Percentiles rank a stretch among this genome's conserved stretches.
phyloP scores from a whole-genome alignment of 2,797 vertebrate genomes.

The Eptatretus atami region DNA sequence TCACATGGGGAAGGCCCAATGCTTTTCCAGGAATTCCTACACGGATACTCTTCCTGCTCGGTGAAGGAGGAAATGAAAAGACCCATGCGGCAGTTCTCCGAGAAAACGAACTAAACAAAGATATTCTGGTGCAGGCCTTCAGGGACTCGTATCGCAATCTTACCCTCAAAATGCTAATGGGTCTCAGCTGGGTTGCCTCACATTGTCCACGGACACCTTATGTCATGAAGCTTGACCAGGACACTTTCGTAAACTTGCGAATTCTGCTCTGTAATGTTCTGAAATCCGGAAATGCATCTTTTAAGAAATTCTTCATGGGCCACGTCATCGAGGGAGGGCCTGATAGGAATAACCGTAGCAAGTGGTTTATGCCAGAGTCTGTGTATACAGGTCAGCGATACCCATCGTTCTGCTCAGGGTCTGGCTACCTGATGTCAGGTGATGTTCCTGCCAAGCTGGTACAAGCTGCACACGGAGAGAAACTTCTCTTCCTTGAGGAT shows the following conservation, averaged over 20 bases:
- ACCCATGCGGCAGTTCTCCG: too few species aligned
- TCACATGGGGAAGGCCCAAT: too few species aligned
- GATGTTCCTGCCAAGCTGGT: constrained; percentile 61
- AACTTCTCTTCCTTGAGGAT: constrained; percentile 54
- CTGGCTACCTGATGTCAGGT: constrained; percentile 79
- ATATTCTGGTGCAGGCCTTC: constrained; percentile 79
- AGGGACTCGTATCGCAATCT: constrained; percentile 68
- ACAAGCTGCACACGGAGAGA: constrained; percentile 31
- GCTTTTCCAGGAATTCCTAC: too few species aligned
- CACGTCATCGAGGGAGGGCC: constrained; percentile 62
- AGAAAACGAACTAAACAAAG: constrained; percentile 36
- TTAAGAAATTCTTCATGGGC: constrained; percentile 59
- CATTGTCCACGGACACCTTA: constrained; percentile 40
- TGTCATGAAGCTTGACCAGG: constrained; percentile 90
- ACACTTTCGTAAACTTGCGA: constrained; percentile 89
- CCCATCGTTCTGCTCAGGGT: constrained; percentile 89
- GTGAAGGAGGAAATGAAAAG: too few species aligned
- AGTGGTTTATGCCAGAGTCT: constrained; percentile 82
- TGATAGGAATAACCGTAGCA: constrained; percentile 61
- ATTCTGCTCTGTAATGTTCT: constrained; percentile 63
- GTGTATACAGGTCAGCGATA: constrained; percentile 51
- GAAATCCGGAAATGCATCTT: not conserved
- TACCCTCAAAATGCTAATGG: constrained; percentile 85
- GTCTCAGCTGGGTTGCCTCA: constrained; percentile 74
- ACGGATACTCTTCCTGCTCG: too few species aligned